phyloP scores from a whole-genome alignment of 2,888 invertebrate species.

The Cheilosia vernalis region DNA sequence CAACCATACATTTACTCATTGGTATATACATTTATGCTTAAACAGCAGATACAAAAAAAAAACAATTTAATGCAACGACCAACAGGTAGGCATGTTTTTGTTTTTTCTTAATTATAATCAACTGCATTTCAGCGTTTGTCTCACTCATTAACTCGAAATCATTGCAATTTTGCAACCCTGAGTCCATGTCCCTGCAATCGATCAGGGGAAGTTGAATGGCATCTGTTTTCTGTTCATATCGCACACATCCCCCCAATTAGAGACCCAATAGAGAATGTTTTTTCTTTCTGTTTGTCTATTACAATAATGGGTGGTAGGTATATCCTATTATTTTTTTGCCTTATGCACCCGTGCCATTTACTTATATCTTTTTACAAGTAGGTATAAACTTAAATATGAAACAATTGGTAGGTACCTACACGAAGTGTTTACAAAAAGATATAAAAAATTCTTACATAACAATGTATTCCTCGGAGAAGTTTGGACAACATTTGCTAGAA shows the following conservation, averaged over 20 bases:
- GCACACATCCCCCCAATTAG: conserved; percentile 24
- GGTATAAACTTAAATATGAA: conserved; percentile 22
- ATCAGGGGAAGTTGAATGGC: conserved; percentile 45
- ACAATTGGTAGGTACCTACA: neutral
- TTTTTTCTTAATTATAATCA: conserved; percentile 23
- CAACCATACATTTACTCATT: too few species aligned
- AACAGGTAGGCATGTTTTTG: conserved; percentile 50
- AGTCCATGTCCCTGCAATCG: conserved; percentile 36
- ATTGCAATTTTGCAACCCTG: conserved; percentile 54
- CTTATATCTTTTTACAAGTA: conserved; percentile 5
- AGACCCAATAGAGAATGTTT: conserved; percentile 24
- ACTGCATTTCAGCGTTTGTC: conserved; percentile 9
- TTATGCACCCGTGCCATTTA: conserved; percentile 4
- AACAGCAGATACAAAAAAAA: neutral
- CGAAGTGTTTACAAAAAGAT: conserved; percentile 44
- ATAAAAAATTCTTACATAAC: conserved; percentile 65
- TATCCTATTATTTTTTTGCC: conserved; percentile 16
- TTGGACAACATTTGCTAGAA: conserved; percentile 46
- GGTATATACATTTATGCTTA: too few species aligned
- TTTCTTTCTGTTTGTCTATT: conserved; percentile 34
- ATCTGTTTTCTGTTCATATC: conserved; percentile 42
- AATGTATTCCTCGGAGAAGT: conserved; percentile 29
- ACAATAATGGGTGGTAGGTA: conserved; percentile 34
- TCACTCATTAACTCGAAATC: conserved; percentile 34
- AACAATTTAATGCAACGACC: conserved; percentile 26